phyloP scores from a whole-genome alignment of 2,888 invertebrate genomes.

The Sarcophaga carnaria region DNA sequence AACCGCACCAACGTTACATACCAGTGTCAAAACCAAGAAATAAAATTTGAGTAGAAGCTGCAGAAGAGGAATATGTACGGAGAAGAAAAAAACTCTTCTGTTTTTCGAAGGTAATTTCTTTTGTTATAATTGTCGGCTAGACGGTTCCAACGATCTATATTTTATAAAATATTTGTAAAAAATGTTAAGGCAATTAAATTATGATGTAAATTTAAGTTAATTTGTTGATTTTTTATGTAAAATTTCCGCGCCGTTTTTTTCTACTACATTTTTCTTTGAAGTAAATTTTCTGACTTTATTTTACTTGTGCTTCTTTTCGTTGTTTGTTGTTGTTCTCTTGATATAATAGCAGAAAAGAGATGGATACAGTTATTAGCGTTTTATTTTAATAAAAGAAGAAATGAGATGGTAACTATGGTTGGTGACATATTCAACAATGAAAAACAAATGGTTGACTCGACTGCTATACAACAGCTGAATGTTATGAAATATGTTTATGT shows the following conservation, averaged over 20 bases:
- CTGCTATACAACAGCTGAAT: constrained; percentile 8
- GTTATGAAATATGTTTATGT: neutral
- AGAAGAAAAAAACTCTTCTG: constrained; percentile 41
- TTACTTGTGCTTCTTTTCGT: constrained; percentile 54
- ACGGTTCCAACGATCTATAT: neutral
- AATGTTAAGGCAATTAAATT: constrained; percentile 65
- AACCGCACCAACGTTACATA: constrained; percentile 58
- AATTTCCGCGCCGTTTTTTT: constrained; percentile 68
- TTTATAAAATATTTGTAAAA: constrained; percentile 62
- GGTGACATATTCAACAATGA: constrained; percentile 44
- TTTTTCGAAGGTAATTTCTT: constrained; percentile 53
- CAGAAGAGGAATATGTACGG: constrained; percentile 45
- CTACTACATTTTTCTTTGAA: constrained; percentile 65
- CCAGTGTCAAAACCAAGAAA: constrained; percentile 37
- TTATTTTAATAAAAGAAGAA: neutral
- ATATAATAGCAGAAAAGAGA: constrained; percentile 56
- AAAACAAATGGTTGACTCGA: constrained; percentile 26
- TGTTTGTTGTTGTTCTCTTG: constrained; percentile 67
- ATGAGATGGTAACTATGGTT: constrained; percentile 8
- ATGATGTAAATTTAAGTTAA: constrained; percentile 41
- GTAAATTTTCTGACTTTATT: constrained; percentile 65
- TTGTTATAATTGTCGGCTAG: constrained; percentile 32
- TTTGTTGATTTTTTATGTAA: constrained; percentile 52
- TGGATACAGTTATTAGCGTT: constrained; percentile 36
- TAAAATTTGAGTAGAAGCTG: constrained; percentile 37